These are phyloP conservation scores for Speoplatyrhinus poulsoni DNA, from an alignment of 2,113 vertebrate genomes.

Conservation along the genomic window DNA sequence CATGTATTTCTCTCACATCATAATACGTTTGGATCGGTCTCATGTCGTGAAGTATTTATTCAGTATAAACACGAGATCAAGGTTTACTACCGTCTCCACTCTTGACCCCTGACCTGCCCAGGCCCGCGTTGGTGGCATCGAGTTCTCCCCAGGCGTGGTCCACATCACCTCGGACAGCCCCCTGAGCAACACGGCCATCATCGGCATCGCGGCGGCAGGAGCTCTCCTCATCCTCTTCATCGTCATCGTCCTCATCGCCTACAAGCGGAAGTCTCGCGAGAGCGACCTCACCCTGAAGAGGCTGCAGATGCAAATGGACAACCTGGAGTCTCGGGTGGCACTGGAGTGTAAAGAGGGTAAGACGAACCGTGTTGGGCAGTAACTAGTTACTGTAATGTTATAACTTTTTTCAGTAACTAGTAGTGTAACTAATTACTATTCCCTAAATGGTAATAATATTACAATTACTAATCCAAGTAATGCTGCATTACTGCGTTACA, in stretches of 20 bases:
- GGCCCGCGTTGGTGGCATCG: constrained; percentile 95
- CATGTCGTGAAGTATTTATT: too few species aligned
- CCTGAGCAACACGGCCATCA: constrained; percentile 93
- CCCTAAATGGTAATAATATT: too few species aligned
- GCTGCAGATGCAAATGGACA: constrained; percentile 99
- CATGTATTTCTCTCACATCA: too few species aligned
- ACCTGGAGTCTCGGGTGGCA: constrained; percentile 96
- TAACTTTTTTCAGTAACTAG: too few species aligned
- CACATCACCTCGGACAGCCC: constrained; percentile 97
- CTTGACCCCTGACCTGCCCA: constrained; percentile 42
- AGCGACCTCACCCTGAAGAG: constrained; percentile 96
- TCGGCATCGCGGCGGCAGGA: constrained; percentile 91
- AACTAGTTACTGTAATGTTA: too few species aligned
- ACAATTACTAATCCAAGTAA: too few species aligned
- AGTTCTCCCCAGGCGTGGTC: constrained; percentile 94
- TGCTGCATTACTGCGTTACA: too few species aligned
- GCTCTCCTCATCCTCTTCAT: constrained; percentile 96
- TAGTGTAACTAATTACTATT: too few species aligned
- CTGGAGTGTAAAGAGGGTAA: constrained; percentile 98
- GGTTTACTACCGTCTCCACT: not conserved
- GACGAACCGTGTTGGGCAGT: not conserved
- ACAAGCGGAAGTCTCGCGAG: constrained; percentile 96
- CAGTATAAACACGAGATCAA: too few species aligned
- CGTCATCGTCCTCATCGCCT: constrained; percentile 93
- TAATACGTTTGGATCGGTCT: too few species aligned